Conservation (phyloP, 2,797 vertebrate genomes). For the Mormyrops boulengeri region DNA sequence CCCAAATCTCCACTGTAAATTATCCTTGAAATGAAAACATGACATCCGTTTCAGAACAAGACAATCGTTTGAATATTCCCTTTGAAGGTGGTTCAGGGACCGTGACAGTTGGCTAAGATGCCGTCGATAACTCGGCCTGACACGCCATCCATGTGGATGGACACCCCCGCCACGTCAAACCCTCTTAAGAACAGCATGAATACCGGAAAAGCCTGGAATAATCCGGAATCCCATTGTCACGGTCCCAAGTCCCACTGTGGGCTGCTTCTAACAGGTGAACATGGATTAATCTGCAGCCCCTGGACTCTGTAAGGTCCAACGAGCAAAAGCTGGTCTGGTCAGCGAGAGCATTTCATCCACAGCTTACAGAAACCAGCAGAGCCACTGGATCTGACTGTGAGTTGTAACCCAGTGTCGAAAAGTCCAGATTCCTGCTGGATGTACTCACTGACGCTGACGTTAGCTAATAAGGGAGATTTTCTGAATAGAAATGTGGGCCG, state of each 20-base stretch:
- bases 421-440: neutral
- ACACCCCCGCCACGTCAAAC: neutral
- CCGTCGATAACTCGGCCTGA: neutral
- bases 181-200: neutral
- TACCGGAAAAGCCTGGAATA: conserved; percentile 26
- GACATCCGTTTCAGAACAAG: neutral
- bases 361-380: conserved; percentile 17
- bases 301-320: neutral
- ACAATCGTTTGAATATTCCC: neutral
- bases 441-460: neutral
- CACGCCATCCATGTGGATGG: neutral
- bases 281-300: conserved; percentile 33
- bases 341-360: neutral
- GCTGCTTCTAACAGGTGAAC: conserved; percentile 28
- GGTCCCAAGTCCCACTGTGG: conserved; percentile 31
- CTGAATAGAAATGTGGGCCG: neutral
- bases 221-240: conserved; percentile 54
- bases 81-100: neutral
- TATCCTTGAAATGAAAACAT: neutral
- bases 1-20: neutral
- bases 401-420: neutral
- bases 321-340: neutral
- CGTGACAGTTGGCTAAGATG: neutral
- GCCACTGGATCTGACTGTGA: conserved; percentile 19
- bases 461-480: neutral